Evolutionary conservation across 2,888 invertebrate species (phyloP).

Genomic region (Eristalis pertinax): DNA sequence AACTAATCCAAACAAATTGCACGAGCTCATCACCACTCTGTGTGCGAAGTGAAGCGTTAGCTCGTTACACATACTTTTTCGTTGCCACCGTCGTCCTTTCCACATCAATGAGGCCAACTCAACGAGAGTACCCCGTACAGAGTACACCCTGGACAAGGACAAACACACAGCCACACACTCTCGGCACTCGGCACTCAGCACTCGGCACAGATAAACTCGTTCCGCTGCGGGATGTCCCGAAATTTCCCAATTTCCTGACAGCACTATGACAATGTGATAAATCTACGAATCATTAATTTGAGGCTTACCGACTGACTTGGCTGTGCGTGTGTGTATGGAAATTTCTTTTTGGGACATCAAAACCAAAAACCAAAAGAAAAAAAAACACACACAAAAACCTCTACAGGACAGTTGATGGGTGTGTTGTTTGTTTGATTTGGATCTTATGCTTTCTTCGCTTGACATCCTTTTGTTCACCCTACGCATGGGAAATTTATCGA

Average conservation of each 20-base stretch:
- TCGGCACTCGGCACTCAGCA: too few relatives aligned
- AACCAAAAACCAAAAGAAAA: background rate
- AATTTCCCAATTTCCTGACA: slow-evolving; percentile 66
- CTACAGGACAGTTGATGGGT: slow-evolving; percentile 61
- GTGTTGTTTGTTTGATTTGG: slow-evolving; percentile 65
- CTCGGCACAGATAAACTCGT: slow-evolving; percentile 52
- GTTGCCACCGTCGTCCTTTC: slow-evolving; percentile 42
- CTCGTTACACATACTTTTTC: slow-evolving; percentile 27
- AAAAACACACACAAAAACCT: slow-evolving; percentile 54
- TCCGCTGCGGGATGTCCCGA: slow-evolving; percentile 67
- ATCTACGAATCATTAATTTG: slow-evolving; percentile 76
- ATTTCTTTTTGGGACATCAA: slow-evolving; percentile 13
- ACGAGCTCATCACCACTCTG: slow-evolving; percentile 39
- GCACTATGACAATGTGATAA: slow-evolving; percentile 74
- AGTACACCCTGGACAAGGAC: background rate
- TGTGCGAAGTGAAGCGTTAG: slow-evolving; percentile 39
- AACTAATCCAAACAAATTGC: slow-evolving; percentile 72
- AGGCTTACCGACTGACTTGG: slow-evolving; percentile 73
- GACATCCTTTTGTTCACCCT: slow-evolving; percentile 67
- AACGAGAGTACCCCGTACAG: background rate
- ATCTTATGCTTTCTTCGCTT: slow-evolving; percentile 57
- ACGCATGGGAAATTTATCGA: slow-evolving; percentile 69
- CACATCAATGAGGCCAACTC: slow-evolving; percentile 60
- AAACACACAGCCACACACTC: background rate
- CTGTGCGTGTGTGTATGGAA: slow-evolving; percentile 41